Conservation (phyloP, 1,140 invertebrate species). For the Frieseomelitta varia region DNA sequence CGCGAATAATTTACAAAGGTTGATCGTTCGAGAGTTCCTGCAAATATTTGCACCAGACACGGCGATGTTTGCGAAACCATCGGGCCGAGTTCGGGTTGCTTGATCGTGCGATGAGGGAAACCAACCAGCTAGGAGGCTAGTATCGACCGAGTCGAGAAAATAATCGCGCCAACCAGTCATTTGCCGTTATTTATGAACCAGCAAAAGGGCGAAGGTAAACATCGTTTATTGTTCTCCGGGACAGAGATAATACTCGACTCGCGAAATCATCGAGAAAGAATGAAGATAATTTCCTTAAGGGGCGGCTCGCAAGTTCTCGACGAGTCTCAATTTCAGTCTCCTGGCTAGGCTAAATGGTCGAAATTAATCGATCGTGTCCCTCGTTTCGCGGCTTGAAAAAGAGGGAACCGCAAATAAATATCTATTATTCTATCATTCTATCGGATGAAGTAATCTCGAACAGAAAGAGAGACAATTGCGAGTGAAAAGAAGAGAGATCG, state of each 20-base stretch:
- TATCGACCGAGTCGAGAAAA: slow-evolving; percentile 2
- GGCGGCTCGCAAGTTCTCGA: not conserved
- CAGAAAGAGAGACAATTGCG: not conserved
- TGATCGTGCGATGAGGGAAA: not conserved
- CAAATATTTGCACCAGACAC: slow-evolving; percentile 37
- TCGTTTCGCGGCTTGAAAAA: not conserved
- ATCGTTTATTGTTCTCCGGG: not conserved
- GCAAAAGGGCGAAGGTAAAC: not conserved
- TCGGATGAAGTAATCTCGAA: not conserved
- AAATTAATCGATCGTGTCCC: slow-evolving; percentile 23
- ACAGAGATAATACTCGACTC: not conserved
- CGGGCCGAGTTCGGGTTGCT: not conserved
- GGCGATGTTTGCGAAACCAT: slow-evolving; percentile 36
- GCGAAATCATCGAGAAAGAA: not conserved
- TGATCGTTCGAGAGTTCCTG: not conserved
- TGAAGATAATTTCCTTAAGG: slow-evolving; percentile 8
- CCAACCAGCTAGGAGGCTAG: not conserved
- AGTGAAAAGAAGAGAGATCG: not conserved
- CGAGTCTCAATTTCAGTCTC: no score
- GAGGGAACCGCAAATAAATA: slow-evolving; percentile 16
- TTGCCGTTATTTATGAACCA: slow-evolving; percentile 4
- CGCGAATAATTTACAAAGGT: slow-evolving; percentile 26
- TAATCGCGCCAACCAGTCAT: slow-evolving; percentile 16
- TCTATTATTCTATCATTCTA: not conserved
- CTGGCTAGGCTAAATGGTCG: not conserved